Percentiles rank a stretch among this genome's conserved stretches.
Conservation (phyloP, 2,113 vertebrate genomes). For the Dromaius novaehollandiae region DNA sequence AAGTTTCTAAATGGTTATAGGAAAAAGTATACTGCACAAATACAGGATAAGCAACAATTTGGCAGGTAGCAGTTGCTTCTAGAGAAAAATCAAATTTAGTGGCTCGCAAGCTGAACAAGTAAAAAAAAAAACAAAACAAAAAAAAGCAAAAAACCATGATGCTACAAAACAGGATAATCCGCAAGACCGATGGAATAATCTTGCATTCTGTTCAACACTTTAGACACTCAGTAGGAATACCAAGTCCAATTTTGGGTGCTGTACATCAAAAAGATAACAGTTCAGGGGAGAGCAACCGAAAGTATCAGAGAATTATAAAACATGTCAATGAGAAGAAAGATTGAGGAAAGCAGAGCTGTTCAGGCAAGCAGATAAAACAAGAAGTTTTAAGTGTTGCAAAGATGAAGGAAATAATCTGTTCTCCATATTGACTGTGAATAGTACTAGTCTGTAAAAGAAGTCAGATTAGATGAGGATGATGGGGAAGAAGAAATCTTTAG, state of each 20-base stretch:
- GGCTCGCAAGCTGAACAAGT: background rate
- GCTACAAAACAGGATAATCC: background rate
- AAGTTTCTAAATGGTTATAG: background rate
- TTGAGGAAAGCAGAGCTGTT: fast-evolving
- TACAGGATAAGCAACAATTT: background rate
- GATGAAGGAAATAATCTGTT: background rate
- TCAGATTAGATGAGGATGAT: background rate
- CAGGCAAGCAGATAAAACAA: background rate
- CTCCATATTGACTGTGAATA: background rate
- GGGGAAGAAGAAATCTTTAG: background rate
- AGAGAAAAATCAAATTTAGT: background rate
- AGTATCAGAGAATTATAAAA: background rate
- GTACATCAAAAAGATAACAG: background rate
- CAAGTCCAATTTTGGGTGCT: background rate
- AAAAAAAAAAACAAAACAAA: too few relatives aligned
- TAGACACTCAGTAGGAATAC: background rate
- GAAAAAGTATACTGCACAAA: background rate
- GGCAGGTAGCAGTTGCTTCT: background rate
- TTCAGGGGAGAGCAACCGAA: background rate
- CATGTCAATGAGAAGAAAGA: fast-evolving
- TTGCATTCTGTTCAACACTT: fast-evolving
- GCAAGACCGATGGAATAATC: background rate
- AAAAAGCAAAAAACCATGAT: too few relatives aligned
- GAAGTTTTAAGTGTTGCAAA: background rate
- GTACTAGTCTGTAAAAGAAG: background rate